A percentile compares a stretch with the other conserved stretches of the same genome.
These are phyloP conservation scores for Drosophila recens DNA, from an alignment of 2,888 invertebrate genomes.

Conservation along the genomic window DNA sequence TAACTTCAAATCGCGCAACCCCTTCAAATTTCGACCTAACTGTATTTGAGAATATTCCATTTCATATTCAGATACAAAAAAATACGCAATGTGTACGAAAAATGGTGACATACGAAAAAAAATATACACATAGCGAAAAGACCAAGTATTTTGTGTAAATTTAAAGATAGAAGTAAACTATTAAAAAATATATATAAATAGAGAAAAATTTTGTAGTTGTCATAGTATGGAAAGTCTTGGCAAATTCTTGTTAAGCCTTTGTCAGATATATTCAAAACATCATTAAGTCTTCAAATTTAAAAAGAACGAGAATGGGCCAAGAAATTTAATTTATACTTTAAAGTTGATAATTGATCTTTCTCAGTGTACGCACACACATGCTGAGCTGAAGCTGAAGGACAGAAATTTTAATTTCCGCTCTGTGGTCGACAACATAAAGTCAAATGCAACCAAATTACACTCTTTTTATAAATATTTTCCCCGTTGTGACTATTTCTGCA, in stretches of 20 bases:
- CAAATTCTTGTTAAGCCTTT: too few species aligned
- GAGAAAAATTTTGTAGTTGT: too few species aligned
- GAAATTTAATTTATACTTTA: background rate
- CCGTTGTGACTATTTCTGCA: constrained; percentile 1
- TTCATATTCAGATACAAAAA: background rate
- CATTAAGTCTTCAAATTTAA: too few species aligned
- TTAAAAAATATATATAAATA: too few species aligned
- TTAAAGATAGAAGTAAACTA: background rate
- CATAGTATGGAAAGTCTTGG: too few species aligned
- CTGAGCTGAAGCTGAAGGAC: constrained; percentile 8
- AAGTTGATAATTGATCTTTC: background rate
- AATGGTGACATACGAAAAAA: background rate
- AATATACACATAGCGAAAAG: constrained; percentile 1
- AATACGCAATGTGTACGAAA: background rate
- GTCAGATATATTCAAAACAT: too few species aligned
- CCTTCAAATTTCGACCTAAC: constrained; percentile 36
- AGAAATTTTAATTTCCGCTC: constrained; percentile 67
- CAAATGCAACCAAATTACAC: constrained; percentile 29
- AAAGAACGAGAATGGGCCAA: too few species aligned
- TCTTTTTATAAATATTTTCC: constrained; percentile 20
- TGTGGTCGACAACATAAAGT: constrained; percentile 44
- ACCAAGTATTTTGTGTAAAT: background rate
- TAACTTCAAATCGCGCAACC: constrained; percentile 1
- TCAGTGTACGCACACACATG: constrained; percentile 9
- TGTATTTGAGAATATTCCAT: constrained; percentile 41